phyloP scores from a whole-genome alignment of 2,888 invertebrate species.

The Malthinus flaveolus region DNA sequence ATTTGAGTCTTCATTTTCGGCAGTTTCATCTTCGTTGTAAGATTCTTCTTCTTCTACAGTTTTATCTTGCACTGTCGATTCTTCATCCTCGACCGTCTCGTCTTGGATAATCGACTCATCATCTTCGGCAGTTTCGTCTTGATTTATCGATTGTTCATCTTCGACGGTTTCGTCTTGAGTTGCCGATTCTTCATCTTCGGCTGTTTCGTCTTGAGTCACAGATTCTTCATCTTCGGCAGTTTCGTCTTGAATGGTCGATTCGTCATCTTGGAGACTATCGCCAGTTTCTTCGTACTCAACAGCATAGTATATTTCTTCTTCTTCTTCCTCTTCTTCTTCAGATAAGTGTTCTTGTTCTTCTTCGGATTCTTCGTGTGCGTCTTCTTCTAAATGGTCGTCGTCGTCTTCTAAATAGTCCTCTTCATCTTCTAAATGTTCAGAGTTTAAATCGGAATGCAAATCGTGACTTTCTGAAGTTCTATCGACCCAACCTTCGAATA shows the following conservation, averaged over 20 bases:
- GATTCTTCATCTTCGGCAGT: constrained; percentile 25
- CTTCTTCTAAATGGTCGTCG: constrained; percentile 48
- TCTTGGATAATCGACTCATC: constrained; percentile 15
- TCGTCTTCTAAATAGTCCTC: constrained; percentile 47
- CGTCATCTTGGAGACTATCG: constrained; percentile 1
- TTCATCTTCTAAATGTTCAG: constrained; percentile 60
- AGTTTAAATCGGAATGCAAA: constrained; percentile 43
- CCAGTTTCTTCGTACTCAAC: constrained; percentile 18
- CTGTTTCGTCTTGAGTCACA: constrained; percentile 20
- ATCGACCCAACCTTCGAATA: constrained; percentile 80
- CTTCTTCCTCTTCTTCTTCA: constrained; percentile 27
- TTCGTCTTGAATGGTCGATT: constrained; percentile 13
- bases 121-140: constrained; percentile 7
- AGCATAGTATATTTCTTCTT: constrained; percentile 23
- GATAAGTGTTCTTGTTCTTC: constrained; percentile 31
- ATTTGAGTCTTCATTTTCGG: constrained; percentile 40
- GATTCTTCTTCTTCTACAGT: constrained; percentile 31
- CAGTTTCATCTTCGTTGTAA: constrained; percentile 29
- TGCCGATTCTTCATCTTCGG: constrained; percentile 32
- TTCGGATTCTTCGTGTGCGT: constrained; percentile 39
- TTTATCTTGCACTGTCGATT: constrained; percentile 14
- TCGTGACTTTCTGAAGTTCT: constrained; percentile 55
- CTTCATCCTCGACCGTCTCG: constrained; percentile 10
- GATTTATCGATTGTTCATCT: constrained; percentile 4
- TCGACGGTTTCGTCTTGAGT: not conserved